These are phyloP conservation scores for Karalla daura DNA, from an alignment of 2,797 vertebrate species.

Conservation along the genomic window DNA sequence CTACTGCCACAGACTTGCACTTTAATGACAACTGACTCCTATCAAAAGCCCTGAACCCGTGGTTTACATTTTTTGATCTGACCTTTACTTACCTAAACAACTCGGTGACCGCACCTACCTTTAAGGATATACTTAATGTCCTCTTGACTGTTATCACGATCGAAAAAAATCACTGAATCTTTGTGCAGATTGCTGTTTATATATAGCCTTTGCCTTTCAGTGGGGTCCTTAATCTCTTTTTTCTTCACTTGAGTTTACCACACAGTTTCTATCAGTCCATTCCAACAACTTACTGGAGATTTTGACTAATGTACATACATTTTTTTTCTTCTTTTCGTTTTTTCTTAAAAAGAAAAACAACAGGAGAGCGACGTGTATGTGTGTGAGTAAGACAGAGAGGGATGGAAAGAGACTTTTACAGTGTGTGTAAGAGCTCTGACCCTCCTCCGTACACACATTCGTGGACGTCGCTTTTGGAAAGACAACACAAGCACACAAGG, in stretches of 20 bases:
- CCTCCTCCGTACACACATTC: slow-evolving; percentile 19
- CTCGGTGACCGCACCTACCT: slow-evolving; percentile 88
- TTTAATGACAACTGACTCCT: slow-evolving; percentile 86
- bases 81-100: slow-evolving; percentile 82
- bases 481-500: slow-evolving; percentile 42
- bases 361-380: slow-evolving; percentile 37
- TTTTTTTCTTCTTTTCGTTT: no score
- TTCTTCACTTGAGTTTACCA: slow-evolving; percentile 72
- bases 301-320: slow-evolving; percentile 75
- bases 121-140: slow-evolving; percentile 84
- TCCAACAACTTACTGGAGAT: slow-evolving; percentile 68
- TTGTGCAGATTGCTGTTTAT: slow-evolving; percentile 84
- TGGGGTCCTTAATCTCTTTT: slow-evolving; percentile 71
- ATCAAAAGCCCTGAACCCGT: slow-evolving; percentile 80
- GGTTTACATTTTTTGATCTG: slow-evolving; percentile 87
- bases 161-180: slow-evolving; percentile 78
- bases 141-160: slow-evolving; percentile 86
- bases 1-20: slow-evolving; percentile 90
- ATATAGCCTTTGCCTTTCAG: slow-evolving; percentile 83
- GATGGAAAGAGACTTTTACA: slow-evolving; percentile 49
- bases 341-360: no score
- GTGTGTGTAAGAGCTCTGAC: slow-evolving; percentile 29
- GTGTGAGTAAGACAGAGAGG: slow-evolving; percentile 62
- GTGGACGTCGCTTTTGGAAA: slow-evolving; percentile 36
- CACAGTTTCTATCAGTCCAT: slow-evolving; percentile 70